Conservation (phyloP, 2,113 vertebrate species). For the Panthera tigris region DNA sequence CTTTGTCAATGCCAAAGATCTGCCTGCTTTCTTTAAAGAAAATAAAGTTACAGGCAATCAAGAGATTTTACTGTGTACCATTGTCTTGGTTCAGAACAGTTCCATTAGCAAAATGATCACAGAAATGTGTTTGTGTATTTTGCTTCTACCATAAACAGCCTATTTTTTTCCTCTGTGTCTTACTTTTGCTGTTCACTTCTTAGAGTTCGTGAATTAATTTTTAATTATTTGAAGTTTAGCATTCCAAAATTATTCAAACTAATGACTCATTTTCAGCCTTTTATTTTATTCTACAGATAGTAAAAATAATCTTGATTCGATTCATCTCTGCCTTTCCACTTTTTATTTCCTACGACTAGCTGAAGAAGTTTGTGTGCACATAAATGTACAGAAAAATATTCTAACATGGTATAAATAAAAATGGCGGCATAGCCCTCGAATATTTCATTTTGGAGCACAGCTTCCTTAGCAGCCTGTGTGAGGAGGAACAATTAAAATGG, state of each 20-base stretch:
- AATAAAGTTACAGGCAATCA: neutral
- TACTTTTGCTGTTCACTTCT: neutral
- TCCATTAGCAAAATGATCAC: neutral
- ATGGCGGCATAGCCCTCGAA: neutral
- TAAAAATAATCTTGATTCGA: neutral
- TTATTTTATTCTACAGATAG: neutral
- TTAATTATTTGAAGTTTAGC: neutral
- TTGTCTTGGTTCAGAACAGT: neutral
- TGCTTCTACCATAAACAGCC: neutral
- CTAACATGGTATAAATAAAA: neutral
- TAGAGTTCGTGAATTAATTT: neutral
- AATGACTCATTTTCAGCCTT: neutral
- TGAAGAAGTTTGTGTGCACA: neutral
- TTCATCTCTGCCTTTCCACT: neutral
- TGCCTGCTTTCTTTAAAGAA: neutral
- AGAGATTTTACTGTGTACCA: constrained; percentile 13
- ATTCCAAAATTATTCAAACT: neutral
- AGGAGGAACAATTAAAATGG: neutral
- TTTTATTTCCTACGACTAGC: neutral
- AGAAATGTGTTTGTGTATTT: neutral
- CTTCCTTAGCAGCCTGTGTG: neutral
- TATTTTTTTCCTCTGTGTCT: neutral
- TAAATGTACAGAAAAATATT: neutral
- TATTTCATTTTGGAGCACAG: neutral
- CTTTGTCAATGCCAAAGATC: constrained; percentile 52